Conservation (phyloP, 2,888 invertebrate genomes). For the Andrena hattorfiana region DNA sequence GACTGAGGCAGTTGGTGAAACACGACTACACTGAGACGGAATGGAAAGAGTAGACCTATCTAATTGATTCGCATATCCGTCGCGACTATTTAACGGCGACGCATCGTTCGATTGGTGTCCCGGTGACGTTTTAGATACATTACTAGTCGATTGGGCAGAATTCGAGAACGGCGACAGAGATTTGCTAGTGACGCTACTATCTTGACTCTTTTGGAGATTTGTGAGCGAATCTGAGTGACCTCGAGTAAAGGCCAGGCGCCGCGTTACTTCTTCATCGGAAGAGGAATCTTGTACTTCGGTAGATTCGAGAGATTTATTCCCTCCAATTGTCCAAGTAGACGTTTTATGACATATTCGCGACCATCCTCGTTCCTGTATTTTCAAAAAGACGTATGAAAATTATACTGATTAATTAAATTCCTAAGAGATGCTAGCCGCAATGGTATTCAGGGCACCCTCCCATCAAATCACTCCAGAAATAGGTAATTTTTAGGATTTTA, state of each 20-base stretch:
- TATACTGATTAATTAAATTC: neutral
- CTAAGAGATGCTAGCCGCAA: neutral
- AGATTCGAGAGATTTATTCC: constrained; percentile 72
- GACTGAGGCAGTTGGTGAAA: constrained; percentile 61
- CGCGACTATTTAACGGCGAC: constrained; percentile 52
- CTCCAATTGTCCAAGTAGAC: constrained; percentile 73
- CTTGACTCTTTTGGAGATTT: constrained; percentile 56
- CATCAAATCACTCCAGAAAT: too few species aligned
- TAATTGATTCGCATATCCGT: constrained; percentile 56
- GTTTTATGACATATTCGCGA: constrained; percentile 55
- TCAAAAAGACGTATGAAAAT: neutral
- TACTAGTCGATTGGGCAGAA: constrained; percentile 39
- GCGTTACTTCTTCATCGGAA: constrained; percentile 76
- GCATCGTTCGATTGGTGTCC: constrained; percentile 45
- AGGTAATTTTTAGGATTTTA: too few species aligned
- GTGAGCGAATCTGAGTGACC: constrained; percentile 46
- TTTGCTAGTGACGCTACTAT: constrained; percentile 25
- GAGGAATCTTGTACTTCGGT: constrained; percentile 76
- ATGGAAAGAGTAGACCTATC: constrained; percentile 65
- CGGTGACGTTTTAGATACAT: constrained; percentile 34
- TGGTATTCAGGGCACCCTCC: too few species aligned
- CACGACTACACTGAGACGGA: constrained; percentile 60
- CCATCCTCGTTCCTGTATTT: constrained; percentile 75
- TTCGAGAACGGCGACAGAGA: constrained; percentile 31
- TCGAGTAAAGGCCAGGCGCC: constrained; percentile 61